Conservation (phyloP, 2,797 vertebrate species). For the Lagocephalus sceleratus region DNA sequence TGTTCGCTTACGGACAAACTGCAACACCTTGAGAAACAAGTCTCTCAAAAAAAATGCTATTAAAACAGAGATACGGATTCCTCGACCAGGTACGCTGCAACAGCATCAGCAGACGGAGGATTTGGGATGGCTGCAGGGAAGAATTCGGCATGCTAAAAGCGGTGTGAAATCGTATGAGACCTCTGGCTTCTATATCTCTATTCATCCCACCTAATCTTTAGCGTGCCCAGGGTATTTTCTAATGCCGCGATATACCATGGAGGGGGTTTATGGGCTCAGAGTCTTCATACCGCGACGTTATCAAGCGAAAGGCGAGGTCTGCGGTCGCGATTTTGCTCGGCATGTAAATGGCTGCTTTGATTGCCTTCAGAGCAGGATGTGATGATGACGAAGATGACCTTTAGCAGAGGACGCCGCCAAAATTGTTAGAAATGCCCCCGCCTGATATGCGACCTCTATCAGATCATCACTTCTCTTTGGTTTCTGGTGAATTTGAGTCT, state of each 20-base stretch:
- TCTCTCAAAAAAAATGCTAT: constrained; percentile 22
- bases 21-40: constrained; percentile 6
- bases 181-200: constrained; percentile 57
- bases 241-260: constrained; percentile 65
- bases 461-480: constrained; percentile 16
- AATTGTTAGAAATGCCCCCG: constrained; percentile 30
- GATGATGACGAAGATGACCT: constrained; percentile 56
- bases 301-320: constrained; percentile 48
- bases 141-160: constrained; percentile 53
- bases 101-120: constrained; percentile 17
- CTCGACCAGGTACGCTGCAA: constrained; percentile 31
- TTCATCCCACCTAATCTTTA: constrained; percentile 65
- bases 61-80: constrained; percentile 31
- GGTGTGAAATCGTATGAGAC: constrained; percentile 55
- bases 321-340: constrained; percentile 45
- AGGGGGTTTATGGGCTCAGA: constrained; percentile 53
- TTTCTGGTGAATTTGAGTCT: constrained; percentile 29
- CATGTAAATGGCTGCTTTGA: constrained; percentile 62
- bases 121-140: constrained; percentile 25
- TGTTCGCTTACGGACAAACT: constrained; percentile 24
- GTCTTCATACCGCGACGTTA: constrained; percentile 55
- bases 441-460: constrained; percentile 18
- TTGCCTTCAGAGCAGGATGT: constrained; percentile 48
- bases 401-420: constrained; percentile 42
- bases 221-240: constrained; percentile 61